A percentile compares a stretch with the other conserved stretches of the same genome.
phyloP scores from a whole-genome alignment of 2,113 vertebrate species.

The Solea senegalensis region DNA sequence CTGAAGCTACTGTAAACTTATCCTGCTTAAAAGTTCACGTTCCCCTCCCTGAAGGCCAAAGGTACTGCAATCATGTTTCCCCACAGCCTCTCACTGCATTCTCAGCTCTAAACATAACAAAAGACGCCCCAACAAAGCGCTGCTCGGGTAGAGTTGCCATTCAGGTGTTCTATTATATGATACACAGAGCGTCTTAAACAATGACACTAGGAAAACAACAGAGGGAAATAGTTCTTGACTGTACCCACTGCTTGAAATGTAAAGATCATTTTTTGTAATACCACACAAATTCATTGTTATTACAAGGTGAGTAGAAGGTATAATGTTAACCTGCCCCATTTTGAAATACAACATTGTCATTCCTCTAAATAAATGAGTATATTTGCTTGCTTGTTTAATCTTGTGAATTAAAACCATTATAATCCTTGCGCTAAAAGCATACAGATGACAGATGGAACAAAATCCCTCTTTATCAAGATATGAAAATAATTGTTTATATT shows the following conservation, averaged over 20 bases:
- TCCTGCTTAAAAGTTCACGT: conserved; percentile 25
- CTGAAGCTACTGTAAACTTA: conserved; percentile 39
- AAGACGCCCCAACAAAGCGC: conserved; percentile 61
- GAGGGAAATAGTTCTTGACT: conserved; percentile 7
- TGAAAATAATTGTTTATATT: conserved; percentile 1
- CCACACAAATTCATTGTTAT: neutral
- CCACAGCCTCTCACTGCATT: conserved; percentile 54
- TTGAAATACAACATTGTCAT: neutral
- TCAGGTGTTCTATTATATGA: conserved; percentile 55
- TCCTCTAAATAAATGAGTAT: neutral
- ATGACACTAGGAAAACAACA: conserved; percentile 24
- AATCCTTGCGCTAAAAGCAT: neutral
- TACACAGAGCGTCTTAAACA: conserved; percentile 25
- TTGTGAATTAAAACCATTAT: neutral
- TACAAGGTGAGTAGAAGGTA: neutral
- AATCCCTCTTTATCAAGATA: neutral
- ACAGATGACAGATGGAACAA: neutral
- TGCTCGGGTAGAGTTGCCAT: conserved; percentile 38
- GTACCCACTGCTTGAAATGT: neutral
- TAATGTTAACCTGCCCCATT: neutral
- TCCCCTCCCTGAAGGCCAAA: conserved; percentile 38
- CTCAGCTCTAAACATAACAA: conserved; percentile 64
- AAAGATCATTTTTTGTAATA: neutral
- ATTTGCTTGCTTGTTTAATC: neutral
- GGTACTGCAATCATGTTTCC: conserved; percentile 36